Conservation (phyloP, 2,888 invertebrate species). For the Sphaerophoria rueppellii region DNA sequence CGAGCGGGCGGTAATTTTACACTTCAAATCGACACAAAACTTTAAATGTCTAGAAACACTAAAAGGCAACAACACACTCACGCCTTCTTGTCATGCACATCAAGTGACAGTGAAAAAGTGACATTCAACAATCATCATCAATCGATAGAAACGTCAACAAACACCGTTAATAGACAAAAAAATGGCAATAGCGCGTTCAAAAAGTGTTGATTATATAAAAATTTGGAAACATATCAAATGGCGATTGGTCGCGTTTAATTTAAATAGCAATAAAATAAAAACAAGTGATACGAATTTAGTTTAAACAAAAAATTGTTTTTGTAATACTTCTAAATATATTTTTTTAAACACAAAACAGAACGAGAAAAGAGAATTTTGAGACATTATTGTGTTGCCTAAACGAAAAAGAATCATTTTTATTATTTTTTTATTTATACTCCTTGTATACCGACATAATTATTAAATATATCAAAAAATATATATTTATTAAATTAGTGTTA, state of each 20-base stretch:
- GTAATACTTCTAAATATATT: conserved; percentile 27
- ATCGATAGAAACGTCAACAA: conserved; percentile 38
- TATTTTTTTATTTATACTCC: conserved; percentile 38
- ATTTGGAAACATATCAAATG: conserved; percentile 92
- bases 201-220: conserved; percentile 83
- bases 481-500: conserved; percentile 38
- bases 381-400: conserved; percentile 5
- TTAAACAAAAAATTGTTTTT: conserved; percentile 30
- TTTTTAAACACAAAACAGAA: conserved; percentile 14
- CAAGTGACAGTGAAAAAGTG: conserved; percentile 44
- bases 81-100: conserved; percentile 22
- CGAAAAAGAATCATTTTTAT: conserved; percentile 22
- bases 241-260: conserved; percentile 81
- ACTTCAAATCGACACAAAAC: background rate
- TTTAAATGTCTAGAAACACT: conserved; percentile 57
- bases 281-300: conserved; percentile 62
- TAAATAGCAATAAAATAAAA: conserved; percentile 46
- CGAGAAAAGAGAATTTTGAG: conserved; percentile 9
- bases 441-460: conserved; percentile 47
- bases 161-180: conserved; percentile 62
- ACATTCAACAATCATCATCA: conserved; percentile 18
- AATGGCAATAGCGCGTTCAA: conserved; percentile 77
- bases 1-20: conserved; percentile 2
- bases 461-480: conserved; percentile 32
- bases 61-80: conserved; percentile 7